Percentiles rank a stretch among this genome's conserved stretches.
Evolutionary conservation across 2,113 vertebrate genomes (phyloP).

Genomic region (Panurus biarmicus): DNA sequence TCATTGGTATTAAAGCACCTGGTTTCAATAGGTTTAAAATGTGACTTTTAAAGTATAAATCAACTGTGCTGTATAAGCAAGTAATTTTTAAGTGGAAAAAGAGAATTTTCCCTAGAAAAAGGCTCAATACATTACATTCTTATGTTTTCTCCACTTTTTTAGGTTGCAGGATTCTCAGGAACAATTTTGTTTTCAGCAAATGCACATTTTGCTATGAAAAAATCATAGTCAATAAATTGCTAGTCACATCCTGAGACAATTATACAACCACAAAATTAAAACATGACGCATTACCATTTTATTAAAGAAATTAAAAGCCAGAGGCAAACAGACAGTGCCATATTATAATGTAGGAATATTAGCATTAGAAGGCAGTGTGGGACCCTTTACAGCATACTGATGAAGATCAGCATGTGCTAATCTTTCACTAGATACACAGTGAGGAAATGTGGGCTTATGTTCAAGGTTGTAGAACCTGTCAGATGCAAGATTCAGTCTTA

Average conservation of each 20-base stretch:
- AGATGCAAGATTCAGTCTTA: not conserved
- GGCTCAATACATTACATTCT: not conserved
- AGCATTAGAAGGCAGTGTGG: not conserved
- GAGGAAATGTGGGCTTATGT: not conserved
- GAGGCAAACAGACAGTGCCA: not conserved
- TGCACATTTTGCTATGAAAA: not conserved
- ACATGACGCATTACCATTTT: not conserved
- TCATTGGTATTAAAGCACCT: not conserved
- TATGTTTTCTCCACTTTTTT: not conserved
- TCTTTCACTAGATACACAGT: not conserved
- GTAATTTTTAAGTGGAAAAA: not conserved
- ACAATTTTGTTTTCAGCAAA: not conserved
- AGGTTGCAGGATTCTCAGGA: not conserved
- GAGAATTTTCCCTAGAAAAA: not conserved
- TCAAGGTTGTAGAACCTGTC: not conserved
- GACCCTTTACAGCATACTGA: not conserved
- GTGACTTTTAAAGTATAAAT: not conserved
- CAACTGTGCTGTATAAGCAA: not conserved
- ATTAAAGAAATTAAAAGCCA: constrained; percentile 21
- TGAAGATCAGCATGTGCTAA: not conserved
- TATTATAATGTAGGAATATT: not conserved
- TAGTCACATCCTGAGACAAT: not conserved
- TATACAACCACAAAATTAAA: not conserved
- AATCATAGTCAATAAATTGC: not conserved
- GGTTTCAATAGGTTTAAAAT: not conserved